Percentiles rank a stretch among this genome's conserved stretches.
Evolutionary conservation across 1,140 invertebrate species (phyloP).

Genomic region (Diuraphis noxia): DNA sequence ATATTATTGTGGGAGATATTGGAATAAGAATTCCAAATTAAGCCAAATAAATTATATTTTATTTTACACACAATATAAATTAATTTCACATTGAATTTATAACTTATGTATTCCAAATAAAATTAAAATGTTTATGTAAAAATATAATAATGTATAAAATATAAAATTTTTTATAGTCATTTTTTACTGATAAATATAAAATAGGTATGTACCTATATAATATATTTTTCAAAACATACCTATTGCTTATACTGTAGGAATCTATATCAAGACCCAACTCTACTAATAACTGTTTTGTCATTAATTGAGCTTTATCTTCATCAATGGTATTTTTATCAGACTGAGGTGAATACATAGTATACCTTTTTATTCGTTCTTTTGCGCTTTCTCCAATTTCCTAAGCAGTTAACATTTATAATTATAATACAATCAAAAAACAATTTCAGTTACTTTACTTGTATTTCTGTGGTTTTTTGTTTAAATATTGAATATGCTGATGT

Average conservation of each 20-base stretch:
- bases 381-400: conserved; percentile 58
- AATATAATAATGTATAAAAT: too few relatives aligned
- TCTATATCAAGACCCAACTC: conserved; percentile 57
- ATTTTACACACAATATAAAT: not conserved
- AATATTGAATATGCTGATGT: conserved; percentile 63
- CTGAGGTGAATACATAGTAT: conserved; percentile 55
- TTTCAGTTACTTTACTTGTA: conserved; percentile 59
- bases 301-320: conserved; percentile 52
- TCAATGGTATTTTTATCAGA: conserved; percentile 52
- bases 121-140: too few relatives aligned
- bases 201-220: not conserved
- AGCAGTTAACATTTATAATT: conserved; percentile 49
- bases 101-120: not conserved
- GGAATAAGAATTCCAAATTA: too few relatives aligned
- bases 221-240: conserved; percentile 53
- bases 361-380: conserved; percentile 57
- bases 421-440: not conserved
- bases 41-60: not conserved
- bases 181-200: too few relatives aligned
- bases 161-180: too few relatives aligned
- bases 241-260: conserved; percentile 57
- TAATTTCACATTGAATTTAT: not conserved
- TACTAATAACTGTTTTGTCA: conserved; percentile 52
- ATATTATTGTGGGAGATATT: too few relatives aligned
- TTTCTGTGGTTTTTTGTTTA: conserved; percentile 63